phyloP scores from a whole-genome alignment of 2,797 vertebrate species.

The Eulemur albifrons region DNA sequence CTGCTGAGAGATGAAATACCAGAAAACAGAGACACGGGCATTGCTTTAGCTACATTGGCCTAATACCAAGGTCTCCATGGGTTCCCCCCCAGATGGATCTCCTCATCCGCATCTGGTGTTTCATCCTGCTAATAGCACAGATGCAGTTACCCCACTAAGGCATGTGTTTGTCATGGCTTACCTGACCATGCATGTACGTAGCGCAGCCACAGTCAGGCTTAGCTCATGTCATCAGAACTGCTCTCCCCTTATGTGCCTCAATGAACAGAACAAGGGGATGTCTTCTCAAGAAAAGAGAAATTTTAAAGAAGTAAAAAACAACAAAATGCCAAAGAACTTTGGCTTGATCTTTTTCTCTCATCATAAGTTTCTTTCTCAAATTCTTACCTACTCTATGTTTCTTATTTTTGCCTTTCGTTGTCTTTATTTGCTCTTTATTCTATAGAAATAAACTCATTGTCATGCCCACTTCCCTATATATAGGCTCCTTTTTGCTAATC shows the following conservation, averaged over 20 bases:
- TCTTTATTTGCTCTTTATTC: constrained; percentile 3
- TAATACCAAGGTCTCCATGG: not conserved
- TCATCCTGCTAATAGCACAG: not conserved
- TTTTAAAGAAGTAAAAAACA: not conserved
- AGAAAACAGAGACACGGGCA: not conserved
- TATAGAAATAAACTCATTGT: not conserved
- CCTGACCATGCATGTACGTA: not conserved
- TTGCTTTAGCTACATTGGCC: not conserved
- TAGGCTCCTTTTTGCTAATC: not conserved
- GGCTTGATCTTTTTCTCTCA: not conserved
- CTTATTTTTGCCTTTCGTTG: not conserved
- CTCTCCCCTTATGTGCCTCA: not conserved
- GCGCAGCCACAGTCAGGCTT: not conserved
- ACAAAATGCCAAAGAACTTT: not conserved
- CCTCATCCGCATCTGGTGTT: not conserved
- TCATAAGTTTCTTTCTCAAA: not conserved
- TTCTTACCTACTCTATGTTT: not conserved
- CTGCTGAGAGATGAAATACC: not conserved
- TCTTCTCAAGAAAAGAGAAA: not conserved
- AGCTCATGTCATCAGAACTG: not conserved
- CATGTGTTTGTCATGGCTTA: not conserved
- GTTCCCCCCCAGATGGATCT: not conserved
- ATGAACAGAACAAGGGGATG: not conserved
- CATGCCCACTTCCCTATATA: not conserved
- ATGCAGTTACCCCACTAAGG: not conserved